Evolutionary conservation across 2,888 invertebrate genomes (phyloP).

Genomic region (Opisthograptis luteolata): DNA sequence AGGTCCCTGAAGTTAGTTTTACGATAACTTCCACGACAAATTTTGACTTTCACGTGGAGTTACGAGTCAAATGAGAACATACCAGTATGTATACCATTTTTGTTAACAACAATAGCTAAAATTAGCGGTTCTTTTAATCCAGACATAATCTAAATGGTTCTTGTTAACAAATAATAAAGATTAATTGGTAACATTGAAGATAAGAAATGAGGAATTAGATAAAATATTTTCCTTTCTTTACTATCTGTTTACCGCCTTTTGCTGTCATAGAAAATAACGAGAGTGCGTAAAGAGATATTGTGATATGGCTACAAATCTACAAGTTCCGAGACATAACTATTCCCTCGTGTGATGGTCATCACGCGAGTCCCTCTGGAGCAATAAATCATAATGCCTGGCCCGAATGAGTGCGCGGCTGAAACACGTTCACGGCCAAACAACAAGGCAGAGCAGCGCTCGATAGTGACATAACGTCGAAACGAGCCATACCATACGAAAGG

Average conservation of each 20-base stretch:
- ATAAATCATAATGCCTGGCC: slow-evolving; percentile 55
- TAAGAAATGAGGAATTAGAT: slow-evolving; percentile 14
- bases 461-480: slow-evolving; percentile 79
- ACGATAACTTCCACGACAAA: neutral
- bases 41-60: neutral
- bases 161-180: slow-evolving; percentile 20
- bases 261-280: slow-evolving; percentile 18
- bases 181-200: slow-evolving; percentile 13
- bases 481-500: slow-evolving; percentile 70
- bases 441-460: slow-evolving; percentile 72
- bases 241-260: slow-evolving; percentile 12
- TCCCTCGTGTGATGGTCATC: slow-evolving; percentile 40
- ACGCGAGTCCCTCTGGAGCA: slow-evolving; percentile 47
- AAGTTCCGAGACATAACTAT: slow-evolving; percentile 11
- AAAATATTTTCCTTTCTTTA: slow-evolving; percentile 8
- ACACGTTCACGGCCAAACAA: slow-evolving; percentile 77
- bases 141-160: slow-evolving; percentile 4
- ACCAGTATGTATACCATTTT: neutral
- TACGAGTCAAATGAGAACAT: too few species aligned
- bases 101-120: neutral
- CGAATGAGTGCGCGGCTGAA: slow-evolving; percentile 61
- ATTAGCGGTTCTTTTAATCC: slow-evolving; percentile 11
- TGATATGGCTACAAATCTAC: slow-evolving; percentile 20
- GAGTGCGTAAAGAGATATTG: slow-evolving; percentile 7
- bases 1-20: neutral